These are phyloP conservation scores for Gallinago media DNA, from an alignment of 2,113 vertebrate genomes.

Conservation along the genomic window DNA sequence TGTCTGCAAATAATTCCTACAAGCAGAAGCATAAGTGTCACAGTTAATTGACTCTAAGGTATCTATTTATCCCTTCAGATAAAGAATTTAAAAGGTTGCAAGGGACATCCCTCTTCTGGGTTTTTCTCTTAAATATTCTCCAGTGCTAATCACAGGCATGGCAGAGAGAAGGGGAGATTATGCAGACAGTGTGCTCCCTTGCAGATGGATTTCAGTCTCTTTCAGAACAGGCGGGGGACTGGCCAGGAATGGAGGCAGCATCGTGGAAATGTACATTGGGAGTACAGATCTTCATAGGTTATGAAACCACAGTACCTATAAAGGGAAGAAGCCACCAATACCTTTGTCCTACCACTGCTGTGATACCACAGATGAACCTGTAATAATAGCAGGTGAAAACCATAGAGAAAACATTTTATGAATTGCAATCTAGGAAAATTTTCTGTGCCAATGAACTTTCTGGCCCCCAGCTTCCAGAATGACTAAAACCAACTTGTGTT, in stretches of 20 bases:
- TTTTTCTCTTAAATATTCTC: not conserved
- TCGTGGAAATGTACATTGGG: accelerated
- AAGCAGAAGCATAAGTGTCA: not conserved
- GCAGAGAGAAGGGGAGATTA: not conserved
- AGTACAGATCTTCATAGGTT: not conserved
- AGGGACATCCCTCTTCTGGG: not conserved
- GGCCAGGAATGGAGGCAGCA: not conserved
- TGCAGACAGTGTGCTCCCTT: not conserved
- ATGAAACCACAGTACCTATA: not conserved
- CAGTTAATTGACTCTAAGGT: not conserved
- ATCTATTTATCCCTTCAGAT: not conserved
- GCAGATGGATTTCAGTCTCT: not conserved
- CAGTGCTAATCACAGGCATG: not conserved
- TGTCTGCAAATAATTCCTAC: not conserved
- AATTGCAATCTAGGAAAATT: not conserved
- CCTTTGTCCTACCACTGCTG: not conserved
- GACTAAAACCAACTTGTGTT: not conserved
- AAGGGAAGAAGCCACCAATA: not conserved
- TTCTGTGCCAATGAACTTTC: not conserved
- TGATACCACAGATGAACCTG: not conserved
- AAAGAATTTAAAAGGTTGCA: not conserved
- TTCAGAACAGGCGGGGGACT: not conserved
- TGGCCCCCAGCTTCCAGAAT: not conserved
- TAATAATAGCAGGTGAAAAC: not conserved
- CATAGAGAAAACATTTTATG: not conserved